Percentiles rank a stretch among this genome's conserved stretches.
phyloP scores from a whole-genome alignment of 2,888 invertebrate species.

The Rhyacophila evoluta region DNA sequence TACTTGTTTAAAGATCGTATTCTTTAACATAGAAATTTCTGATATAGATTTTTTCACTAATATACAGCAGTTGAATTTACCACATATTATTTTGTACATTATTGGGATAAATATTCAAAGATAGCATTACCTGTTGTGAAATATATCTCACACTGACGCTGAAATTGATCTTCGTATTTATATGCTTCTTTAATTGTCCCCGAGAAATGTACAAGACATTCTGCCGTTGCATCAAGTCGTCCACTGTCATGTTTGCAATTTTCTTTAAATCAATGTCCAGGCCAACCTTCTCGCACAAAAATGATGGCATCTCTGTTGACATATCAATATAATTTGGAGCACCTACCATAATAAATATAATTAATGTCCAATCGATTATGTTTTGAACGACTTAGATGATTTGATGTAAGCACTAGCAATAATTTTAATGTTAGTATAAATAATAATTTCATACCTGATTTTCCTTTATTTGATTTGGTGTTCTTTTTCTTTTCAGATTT shows the following conservation, averaged over 20 bases:
- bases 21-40: too few species aligned
- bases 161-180: conserved; percentile 92
- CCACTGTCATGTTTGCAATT: conserved; percentile 89
- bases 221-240: conserved; percentile 84
- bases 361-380: too few species aligned
- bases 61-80: too few species aligned
- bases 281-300: conserved; percentile 91
- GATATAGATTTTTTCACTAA: too few species aligned
- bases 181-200: conserved; percentile 89
- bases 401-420: too few species aligned
- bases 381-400: too few species aligned
- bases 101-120: conserved; percentile 11
- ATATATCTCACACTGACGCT: conserved; percentile 90
- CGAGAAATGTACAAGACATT: conserved; percentile 89
- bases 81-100: too few species aligned
- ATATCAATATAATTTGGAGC: conserved; percentile 65
- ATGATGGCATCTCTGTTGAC: conserved; percentile 85
- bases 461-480: conserved; percentile 61
- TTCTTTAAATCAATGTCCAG: conserved; percentile 91
- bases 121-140: conserved; percentile 81
- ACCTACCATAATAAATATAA: background rate
- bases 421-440: background rate
- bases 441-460: conserved; percentile 56
- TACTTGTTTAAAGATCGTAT: too few species aligned
- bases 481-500: conserved; percentile 74